Conservation (phyloP, 1,140 invertebrate species). For the Holotrichia oblita region DNA sequence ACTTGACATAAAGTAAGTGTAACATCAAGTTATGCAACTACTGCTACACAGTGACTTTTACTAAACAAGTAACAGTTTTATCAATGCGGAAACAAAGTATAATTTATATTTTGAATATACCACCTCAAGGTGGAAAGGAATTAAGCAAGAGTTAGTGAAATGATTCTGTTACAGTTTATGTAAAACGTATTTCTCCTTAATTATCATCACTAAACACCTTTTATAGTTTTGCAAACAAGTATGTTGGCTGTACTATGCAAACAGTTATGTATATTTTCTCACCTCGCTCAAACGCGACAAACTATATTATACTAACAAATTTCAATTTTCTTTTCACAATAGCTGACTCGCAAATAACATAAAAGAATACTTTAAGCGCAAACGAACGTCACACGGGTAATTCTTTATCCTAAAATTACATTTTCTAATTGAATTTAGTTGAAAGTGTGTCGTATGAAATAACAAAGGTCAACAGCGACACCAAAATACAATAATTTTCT, state of each 20-base stretch:
- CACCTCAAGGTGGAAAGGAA: background rate
- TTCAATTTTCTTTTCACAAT: conserved; percentile 37
- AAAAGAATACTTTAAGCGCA: background rate
- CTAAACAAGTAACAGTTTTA: background rate
- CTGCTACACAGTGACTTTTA: background rate
- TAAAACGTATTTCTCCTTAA: background rate
- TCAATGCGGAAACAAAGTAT: too few relatives aligned
- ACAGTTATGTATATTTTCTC: background rate
- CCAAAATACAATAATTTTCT: conserved; percentile 5
- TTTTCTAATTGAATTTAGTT: conserved; percentile 22
- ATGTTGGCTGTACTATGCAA: background rate
- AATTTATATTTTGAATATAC: background rate
- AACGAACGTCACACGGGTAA: background rate
- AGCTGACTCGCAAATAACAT: background rate
- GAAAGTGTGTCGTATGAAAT: background rate
- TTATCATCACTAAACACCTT: background rate
- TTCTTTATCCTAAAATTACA: background rate
- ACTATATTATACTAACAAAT: conserved; percentile 32
- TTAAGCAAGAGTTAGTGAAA: background rate
- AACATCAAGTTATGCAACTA: background rate
- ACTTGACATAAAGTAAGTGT: background rate
- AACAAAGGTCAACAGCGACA: background rate
- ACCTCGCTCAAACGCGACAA: background rate
- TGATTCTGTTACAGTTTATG: background rate
- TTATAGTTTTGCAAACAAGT: background rate